phyloP scores from a whole-genome alignment of 2,113 vertebrate species.

The human region DNA sequence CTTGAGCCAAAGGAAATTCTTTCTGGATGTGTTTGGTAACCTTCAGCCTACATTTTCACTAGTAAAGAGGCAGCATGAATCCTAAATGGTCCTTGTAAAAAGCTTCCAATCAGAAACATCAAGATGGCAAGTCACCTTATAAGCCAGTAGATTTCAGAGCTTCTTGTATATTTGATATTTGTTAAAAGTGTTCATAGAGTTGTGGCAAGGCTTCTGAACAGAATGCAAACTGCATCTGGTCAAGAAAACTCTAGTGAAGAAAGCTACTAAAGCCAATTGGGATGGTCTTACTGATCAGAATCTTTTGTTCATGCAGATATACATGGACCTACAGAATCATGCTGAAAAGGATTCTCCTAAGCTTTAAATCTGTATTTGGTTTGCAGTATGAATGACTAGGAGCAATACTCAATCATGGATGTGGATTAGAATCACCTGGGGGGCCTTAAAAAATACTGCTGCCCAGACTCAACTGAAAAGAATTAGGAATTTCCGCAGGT shows the following conservation, averaged over 20 bases:
- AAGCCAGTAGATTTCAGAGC: neutral
- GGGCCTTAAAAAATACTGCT: neutral
- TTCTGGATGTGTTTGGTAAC: neutral
- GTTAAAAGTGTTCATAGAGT: neutral
- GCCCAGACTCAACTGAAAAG: neutral
- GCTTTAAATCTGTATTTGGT: neutral
- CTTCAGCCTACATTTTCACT: neutral
- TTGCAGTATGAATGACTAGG: neutral
- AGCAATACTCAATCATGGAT: neutral
- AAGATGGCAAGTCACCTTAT: neutral
- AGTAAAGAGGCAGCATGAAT: neutral
- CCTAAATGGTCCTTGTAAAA: neutral
- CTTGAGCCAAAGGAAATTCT: neutral
- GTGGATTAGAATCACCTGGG: neutral
- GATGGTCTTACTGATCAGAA: neutral
- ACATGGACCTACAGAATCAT: neutral
- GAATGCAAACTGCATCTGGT: neutral
- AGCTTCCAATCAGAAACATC: neutral
- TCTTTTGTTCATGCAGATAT: neutral
- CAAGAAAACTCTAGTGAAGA: neutral
- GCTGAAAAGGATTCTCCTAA: neutral
- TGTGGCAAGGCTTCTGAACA: neutral
- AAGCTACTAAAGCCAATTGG: neutral
- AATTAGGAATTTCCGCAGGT: neutral
- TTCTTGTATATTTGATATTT: neutral